Conservation (phyloP, 2,113 vertebrate species). For the Cettia cetti region DNA sequence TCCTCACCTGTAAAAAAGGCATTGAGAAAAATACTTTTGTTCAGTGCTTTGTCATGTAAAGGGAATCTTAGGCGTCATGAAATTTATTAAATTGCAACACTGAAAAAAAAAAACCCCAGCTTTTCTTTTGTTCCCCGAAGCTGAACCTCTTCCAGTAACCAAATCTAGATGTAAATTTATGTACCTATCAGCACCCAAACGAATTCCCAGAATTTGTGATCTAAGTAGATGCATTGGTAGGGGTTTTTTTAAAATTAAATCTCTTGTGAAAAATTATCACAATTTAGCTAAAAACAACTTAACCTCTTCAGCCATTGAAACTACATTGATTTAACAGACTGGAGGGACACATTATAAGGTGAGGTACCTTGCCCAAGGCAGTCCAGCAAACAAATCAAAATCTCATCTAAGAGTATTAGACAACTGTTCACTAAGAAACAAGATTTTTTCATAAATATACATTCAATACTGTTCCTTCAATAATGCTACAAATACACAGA, state of each 20-base stretch:
- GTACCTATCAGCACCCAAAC: not conserved
- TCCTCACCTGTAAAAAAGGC: not conserved
- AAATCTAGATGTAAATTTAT: not conserved
- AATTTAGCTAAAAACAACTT: not conserved
- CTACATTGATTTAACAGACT: not conserved
- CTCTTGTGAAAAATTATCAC: not conserved
- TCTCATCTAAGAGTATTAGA: not conserved
- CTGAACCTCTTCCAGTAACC: not conserved
- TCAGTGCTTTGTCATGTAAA: not conserved
- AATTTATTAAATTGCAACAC: not conserved
- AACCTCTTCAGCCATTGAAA: not conserved
- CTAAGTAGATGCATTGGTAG: not conserved
- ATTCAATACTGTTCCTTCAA: not conserved
- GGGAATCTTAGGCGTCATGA: not conserved
- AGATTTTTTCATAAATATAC: not conserved
- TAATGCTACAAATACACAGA: not conserved
- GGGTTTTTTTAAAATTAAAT: not conserved
- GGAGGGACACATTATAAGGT: not conserved
- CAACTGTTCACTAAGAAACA: not conserved
- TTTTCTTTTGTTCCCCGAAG: not conserved
- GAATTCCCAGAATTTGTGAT: not conserved
- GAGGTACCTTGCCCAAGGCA: not conserved
- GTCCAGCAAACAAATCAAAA: not conserved
- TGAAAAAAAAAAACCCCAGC: fast-evolving
- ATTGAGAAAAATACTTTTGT: not conserved